phyloP scores from a whole-genome alignment of 2,888 invertebrate genomes.

The Rhorus exstirpatorius region DNA sequence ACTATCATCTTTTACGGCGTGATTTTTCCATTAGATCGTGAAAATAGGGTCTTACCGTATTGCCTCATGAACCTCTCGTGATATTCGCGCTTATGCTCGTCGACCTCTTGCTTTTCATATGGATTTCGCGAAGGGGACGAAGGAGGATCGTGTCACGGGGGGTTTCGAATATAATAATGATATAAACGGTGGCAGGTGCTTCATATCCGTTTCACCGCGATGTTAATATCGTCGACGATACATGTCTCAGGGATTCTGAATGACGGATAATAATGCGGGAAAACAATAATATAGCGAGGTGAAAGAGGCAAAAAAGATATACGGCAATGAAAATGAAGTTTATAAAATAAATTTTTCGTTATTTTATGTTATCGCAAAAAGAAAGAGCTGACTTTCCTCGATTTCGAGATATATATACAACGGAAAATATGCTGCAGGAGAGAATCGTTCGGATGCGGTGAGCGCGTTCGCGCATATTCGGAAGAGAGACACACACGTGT shows the following conservation, averaged over 20 bases:
- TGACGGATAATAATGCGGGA: slow-evolving; percentile 10
- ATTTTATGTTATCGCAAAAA: not conserved
- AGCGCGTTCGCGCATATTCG: not conserved
- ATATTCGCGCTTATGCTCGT: slow-evolving; percentile 17
- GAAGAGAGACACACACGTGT: slow-evolving; percentile 9
- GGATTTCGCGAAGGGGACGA: slow-evolving; percentile 20
- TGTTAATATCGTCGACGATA: slow-evolving; percentile 30
- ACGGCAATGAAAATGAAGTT: slow-evolving; percentile 4
- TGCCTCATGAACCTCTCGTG: not conserved
- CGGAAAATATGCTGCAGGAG: not conserved
- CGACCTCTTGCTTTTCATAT: slow-evolving; percentile 13
- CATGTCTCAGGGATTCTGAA: slow-evolving; percentile 12
- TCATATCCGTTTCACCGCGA: not conserved
- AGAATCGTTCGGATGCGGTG: slow-evolving; percentile 1
- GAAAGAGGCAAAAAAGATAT: not conserved
- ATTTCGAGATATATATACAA: not conserved
- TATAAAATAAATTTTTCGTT: slow-evolving; percentile 2
- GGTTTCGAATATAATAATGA: slow-evolving; percentile 19
- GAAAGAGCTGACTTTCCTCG: slow-evolving; percentile 14
- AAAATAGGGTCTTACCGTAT: slow-evolving; percentile 13
- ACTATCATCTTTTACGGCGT: slow-evolving; percentile 1
- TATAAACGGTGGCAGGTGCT: not conserved
- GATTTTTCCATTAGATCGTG: slow-evolving; percentile 35
- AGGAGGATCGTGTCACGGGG: not conserved
- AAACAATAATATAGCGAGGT: slow-evolving; percentile 17